Evolutionary conservation across 2,113 vertebrate genomes (phyloP).

Genomic region (Ibidorhyncha struthersii): DNA sequence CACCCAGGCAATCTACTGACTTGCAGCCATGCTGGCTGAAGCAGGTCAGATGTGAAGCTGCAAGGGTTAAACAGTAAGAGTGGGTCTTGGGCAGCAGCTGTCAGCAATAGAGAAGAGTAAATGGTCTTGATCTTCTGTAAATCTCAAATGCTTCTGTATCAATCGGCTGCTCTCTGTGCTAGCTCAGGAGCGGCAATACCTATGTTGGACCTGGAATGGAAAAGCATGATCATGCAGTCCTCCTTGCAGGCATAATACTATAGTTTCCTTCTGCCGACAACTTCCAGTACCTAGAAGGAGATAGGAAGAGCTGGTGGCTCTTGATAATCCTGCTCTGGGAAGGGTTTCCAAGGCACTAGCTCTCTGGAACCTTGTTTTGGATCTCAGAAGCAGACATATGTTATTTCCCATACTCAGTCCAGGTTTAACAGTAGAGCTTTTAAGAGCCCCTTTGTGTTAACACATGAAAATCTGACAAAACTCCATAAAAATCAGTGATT

Average conservation of each 20-base stretch:
- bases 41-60: background rate
- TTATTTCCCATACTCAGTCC: background rate
- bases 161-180: background rate
- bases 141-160: background rate
- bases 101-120: background rate
- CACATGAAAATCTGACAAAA: background rate
- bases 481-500: background rate
- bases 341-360: background rate
- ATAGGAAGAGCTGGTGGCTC: background rate
- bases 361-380: background rate
- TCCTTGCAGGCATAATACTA: background rate
- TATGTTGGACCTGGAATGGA: background rate
- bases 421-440: background rate
- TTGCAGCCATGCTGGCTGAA: background rate
- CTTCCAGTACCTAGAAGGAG: background rate
- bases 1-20: accelerated
- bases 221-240: background rate
- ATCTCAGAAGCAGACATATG: background rate
- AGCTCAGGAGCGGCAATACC: background rate
- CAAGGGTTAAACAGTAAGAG: background rate
- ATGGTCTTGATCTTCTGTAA: background rate
- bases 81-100: background rate
- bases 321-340: background rate
- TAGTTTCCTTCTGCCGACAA: background rate
- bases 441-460: background rate